Conservation (phyloP, 2,113 vertebrate species). For the Scomber colias region DNA sequence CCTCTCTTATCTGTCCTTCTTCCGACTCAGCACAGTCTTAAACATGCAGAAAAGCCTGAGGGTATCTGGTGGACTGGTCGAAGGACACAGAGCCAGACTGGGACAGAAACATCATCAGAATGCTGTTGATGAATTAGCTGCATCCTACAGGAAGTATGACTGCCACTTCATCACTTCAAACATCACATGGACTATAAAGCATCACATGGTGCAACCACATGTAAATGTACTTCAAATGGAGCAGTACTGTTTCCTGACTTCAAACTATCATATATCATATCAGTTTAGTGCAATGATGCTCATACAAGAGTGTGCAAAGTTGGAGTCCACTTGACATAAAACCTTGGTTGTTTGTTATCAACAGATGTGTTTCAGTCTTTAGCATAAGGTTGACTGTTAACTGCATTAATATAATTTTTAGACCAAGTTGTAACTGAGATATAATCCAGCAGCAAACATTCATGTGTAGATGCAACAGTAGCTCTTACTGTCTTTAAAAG, state of each 20-base stretch:
- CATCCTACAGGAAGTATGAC: neutral
- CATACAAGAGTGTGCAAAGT: neutral
- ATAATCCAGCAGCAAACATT: neutral
- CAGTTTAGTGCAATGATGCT: neutral
- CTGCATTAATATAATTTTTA: neutral
- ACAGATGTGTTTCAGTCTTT: constrained; percentile 1
- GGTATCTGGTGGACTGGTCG: too few species aligned
- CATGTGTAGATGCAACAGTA: neutral
- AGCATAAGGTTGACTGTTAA: neutral
- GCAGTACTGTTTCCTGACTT: neutral
- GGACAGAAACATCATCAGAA: neutral
- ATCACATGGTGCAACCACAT: constrained; percentile 12
- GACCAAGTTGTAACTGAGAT: neutral
- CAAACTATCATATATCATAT: neutral
- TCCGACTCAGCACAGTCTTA: too few species aligned
- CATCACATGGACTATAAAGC: constrained; percentile 13
- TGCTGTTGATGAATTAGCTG: neutral
- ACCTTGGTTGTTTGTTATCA: neutral
- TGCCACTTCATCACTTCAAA: neutral
- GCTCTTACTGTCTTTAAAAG: neutral
- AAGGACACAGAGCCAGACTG: too few species aligned
- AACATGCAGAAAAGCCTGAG: too few species aligned
- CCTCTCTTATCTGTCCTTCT: too few species aligned
- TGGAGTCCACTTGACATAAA: neutral
- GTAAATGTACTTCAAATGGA: neutral